These are phyloP conservation scores for Labeo catla DNA, from an alignment of 2,113 vertebrate species.

Conservation along the genomic window DNA sequence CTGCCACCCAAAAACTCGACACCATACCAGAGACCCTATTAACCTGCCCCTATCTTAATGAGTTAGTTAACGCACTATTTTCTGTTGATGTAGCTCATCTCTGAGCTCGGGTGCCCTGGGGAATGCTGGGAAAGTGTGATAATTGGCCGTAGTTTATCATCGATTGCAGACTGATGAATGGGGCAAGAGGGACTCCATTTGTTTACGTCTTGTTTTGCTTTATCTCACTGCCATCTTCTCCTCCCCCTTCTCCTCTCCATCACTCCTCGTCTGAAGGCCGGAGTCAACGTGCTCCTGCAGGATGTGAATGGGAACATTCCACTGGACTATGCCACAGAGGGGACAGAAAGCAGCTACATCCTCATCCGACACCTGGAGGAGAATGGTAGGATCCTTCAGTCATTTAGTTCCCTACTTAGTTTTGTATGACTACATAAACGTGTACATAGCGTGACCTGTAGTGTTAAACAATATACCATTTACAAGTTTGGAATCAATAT, in stretches of 20 bases:
- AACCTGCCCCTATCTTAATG: conserved; percentile 64
- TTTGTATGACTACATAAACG: not conserved
- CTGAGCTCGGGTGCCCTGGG: conserved; percentile 55
- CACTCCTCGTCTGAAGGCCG: conserved; percentile 74
- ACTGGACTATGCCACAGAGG: conserved; percentile 88
- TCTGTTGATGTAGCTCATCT: conserved; percentile 59
- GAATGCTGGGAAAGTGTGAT: conserved; percentile 64
- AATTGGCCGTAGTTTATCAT: conserved; percentile 69
- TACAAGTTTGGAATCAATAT: too few relatives aligned
- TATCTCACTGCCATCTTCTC: conserved; percentile 6
- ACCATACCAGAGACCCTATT: conserved; percentile 18
- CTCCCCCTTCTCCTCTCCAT: not conserved
- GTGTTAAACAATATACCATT: not conserved
- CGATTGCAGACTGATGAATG: conserved; percentile 64
- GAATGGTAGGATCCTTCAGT: conserved; percentile 78
- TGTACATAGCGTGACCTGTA: not conserved
- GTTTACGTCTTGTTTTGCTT: conserved; percentile 55
- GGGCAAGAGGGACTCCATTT: conserved; percentile 52
- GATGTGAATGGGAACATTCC: conserved; percentile 90
- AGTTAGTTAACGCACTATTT: conserved; percentile 69
- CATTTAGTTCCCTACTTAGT: not conserved
- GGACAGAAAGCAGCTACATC: conserved; percentile 87
- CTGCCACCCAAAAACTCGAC: conserved; percentile 31
- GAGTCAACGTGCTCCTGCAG: conserved; percentile 91
- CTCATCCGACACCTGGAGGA: conserved; percentile 89